Base-by-base conservation (phyloP, 2,888 invertebrate genomes). In the Ophraella communa region DNA sequence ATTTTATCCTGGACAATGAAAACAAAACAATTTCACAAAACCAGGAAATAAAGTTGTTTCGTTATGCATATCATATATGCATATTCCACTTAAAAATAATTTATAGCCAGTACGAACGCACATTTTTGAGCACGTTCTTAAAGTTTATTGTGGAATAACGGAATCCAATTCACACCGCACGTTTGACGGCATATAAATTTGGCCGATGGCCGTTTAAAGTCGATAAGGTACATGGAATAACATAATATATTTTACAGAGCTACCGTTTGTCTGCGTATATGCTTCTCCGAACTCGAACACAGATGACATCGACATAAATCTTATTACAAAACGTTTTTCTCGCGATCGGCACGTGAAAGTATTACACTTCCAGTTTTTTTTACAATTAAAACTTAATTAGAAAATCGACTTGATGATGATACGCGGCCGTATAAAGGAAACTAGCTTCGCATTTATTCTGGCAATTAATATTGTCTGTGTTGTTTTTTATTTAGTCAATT, bases 341-440 rank as follows among this genome's bases (percentile, higher is more conserved):
- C 1, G 18, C 42, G 42, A 17, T 10, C 14, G 17, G 17, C 18
- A 42, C 42, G 42, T 42, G 42, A 42, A 42, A 42, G 42, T 42
- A 42, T 42, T 42, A 42, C 42, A 42, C 18, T 42, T 42, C 42
- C 42, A 42, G 42, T 42, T 42, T 42, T 18, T 42, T 42, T 42
- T 18, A 42, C 42, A 18, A 42, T 42, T 42, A 42, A 18, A 42
- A 18, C 42, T 42, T 42, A 42, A 42, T 42, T 42, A 42, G 42
- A 42, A 42, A 42, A 42, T 18, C 18, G 8, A 42, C 17, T 42
- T 42, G 17, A 42, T 30, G 18, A n/a, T 3, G 33, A 2, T 18
- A 42, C 17, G 8, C 8, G 42, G 14, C 42, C 18, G 4, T 42
- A 4, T 17, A 42, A 18, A 42, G 14, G 14, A 42, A 42, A 18